Conservation (phyloP, 2,797 vertebrate species). For the Pipistrellus kuhlii region DNA sequence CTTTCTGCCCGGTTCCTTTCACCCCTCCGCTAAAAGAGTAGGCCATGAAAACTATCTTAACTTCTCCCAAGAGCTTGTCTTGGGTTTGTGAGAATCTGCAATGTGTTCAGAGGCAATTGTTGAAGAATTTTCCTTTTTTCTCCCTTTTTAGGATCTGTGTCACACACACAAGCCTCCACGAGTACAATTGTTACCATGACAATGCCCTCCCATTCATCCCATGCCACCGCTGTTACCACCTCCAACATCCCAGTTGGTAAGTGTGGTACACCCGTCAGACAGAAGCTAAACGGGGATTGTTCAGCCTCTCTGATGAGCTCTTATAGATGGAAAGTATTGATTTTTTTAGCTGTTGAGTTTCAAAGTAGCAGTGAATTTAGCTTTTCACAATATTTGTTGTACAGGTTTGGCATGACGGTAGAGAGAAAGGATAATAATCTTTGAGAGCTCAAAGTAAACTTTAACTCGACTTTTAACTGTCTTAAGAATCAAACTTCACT, state of each 20-base stretch:
- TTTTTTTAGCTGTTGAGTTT: constrained; percentile 4
- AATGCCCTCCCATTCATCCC: constrained; percentile 97
- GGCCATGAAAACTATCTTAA: background rate
- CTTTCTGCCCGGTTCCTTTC: background rate
- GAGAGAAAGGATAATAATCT: background rate
- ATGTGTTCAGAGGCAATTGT: constrained; percentile 18
- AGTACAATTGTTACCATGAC: constrained; percentile 98
- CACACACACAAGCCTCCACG: constrained; percentile 95
- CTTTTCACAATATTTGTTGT: background rate
- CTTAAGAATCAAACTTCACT: background rate
- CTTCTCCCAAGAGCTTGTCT: background rate
- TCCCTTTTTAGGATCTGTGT: constrained; percentile 90
- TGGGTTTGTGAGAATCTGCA: constrained; percentile 12
- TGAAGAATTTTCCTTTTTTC: constrained; percentile 48
- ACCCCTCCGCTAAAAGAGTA: background rate
- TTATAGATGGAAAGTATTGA: background rate
- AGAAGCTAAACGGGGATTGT: background rate
- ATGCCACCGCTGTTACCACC: constrained; percentile 96
- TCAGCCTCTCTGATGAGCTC: background rate
- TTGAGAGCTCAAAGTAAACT: constrained; percentile 13
- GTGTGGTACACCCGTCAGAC: constrained; percentile 73
- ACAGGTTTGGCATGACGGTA: background rate
- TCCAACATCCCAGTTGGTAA: constrained; percentile 98
- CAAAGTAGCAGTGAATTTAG: constrained; percentile 1
- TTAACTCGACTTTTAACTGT: constrained; percentile 22